These are phyloP conservation scores for Phlogophora meticulosa DNA, from an alignment of 2,888 invertebrate species.

Conservation along the genomic window DNA sequence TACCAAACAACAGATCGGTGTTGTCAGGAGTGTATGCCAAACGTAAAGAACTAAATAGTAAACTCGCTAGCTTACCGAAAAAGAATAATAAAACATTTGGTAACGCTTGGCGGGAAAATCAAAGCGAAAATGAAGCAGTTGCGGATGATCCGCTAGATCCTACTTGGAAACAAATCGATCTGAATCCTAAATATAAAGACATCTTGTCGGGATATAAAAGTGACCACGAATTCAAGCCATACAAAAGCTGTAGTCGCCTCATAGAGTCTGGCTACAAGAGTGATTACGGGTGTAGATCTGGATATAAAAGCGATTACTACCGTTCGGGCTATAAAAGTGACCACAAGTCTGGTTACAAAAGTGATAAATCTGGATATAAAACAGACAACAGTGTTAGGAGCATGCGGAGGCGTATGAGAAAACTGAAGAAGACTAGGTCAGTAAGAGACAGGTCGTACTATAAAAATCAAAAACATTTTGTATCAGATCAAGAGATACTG, in stretches of 20 bases:
- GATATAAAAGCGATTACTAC: slow-evolving; percentile 88
- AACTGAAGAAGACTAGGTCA: slow-evolving; percentile 88
- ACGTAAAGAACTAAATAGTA: slow-evolving; percentile 88
- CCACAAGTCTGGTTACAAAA: slow-evolving; percentile 92
- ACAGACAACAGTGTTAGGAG: slow-evolving; percentile 91
- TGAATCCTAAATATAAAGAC: slow-evolving; percentile 92
- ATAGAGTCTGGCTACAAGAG: slow-evolving; percentile 92
- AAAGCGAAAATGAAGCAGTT: slow-evolving; percentile 89
- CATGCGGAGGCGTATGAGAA: slow-evolving; percentile 87
- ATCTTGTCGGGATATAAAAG: slow-evolving; percentile 92
- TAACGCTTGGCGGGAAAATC: slow-evolving; percentile 87
- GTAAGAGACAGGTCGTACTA: slow-evolving; percentile 89
- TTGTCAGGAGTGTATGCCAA: slow-evolving; percentile 89
- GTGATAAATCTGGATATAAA: slow-evolving; percentile 91
- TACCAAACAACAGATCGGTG: slow-evolving; percentile 83
- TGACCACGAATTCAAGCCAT: slow-evolving; percentile 90
- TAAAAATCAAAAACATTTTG: slow-evolving; percentile 90
- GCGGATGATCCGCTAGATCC: slow-evolving; percentile 92
- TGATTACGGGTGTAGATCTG: slow-evolving; percentile 91
- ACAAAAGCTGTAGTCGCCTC: slow-evolving; percentile 88
- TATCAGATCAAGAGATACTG: slow-evolving; percentile 91
- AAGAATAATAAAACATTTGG: slow-evolving; percentile 83
- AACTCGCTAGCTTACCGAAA: slow-evolving; percentile 83
- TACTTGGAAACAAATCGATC: slow-evolving; percentile 92
- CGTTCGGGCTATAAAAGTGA: slow-evolving; percentile 92